phyloP scores from a whole-genome alignment of 2,113 vertebrate genomes.

The Chitala chitala region DNA sequence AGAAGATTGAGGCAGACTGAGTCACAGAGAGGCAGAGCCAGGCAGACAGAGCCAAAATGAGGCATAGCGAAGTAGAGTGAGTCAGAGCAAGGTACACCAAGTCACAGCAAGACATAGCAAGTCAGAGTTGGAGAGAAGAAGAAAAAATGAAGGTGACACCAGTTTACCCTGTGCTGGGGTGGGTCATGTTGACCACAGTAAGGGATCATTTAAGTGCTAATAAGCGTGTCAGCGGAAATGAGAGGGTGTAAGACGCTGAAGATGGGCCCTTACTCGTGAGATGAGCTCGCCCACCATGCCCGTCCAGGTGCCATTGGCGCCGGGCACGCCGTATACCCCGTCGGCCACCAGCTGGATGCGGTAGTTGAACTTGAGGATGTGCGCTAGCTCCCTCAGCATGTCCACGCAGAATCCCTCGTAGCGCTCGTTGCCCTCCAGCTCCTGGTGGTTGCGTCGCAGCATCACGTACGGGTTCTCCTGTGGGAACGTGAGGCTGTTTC shows the following conservation, averaged over 20 bases:
- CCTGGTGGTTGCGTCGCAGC: slow-evolving; percentile 89
- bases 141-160: too few species aligned
- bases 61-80: not conserved
- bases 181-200: too few species aligned
- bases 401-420: slow-evolving; percentile 97
- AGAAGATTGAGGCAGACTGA: too few species aligned
- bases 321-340: slow-evolving; percentile 83
- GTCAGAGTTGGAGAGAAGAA: too few species aligned
- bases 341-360: slow-evolving; percentile 90
- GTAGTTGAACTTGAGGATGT: slow-evolving; percentile 93
- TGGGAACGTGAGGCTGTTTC: not conserved
- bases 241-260: not conserved
- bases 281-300: slow-evolving; percentile 98
- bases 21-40: too few species aligned
- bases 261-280: slow-evolving; percentile 74
- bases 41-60: not conserved
- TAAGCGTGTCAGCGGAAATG: not conserved
- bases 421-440: slow-evolving; percentile 86
- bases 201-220: too few species aligned
- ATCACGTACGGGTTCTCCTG: slow-evolving; percentile 99
- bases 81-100: not conserved
- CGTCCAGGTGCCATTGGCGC: slow-evolving; percentile 88
- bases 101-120: too few species aligned
- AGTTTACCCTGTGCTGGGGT: too few species aligned
- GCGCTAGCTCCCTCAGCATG: slow-evolving; percentile 90